These are phyloP conservation scores for Corythornis madagascariensis DNA, from an alignment of 2,113 vertebrate genomes.

Conservation along the genomic window DNA sequence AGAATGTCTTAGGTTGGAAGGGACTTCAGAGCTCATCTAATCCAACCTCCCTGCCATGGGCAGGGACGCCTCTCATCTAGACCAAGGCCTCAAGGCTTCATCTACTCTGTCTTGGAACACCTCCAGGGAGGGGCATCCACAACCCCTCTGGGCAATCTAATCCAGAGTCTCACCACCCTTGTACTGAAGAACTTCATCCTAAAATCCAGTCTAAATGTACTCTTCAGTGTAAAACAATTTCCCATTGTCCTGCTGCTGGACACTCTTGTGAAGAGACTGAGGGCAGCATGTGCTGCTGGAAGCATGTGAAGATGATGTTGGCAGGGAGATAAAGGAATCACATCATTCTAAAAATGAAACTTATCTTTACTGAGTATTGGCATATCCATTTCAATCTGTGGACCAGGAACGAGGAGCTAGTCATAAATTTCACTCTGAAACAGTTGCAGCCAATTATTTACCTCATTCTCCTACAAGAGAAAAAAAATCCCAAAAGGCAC, in stretches of 20 bases:
- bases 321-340: background rate
- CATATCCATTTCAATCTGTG: background rate
- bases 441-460: background rate
- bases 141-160: no score
- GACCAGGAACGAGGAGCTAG: background rate
- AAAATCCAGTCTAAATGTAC: no score
- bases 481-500: background rate
- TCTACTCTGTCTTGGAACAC: no score
- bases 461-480: background rate
- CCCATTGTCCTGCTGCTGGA: no score
- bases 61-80: background rate
- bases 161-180: no score
- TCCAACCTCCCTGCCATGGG: background rate
- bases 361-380: background rate
- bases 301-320: background rate
- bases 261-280: background rate
- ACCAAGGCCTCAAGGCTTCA: no score
- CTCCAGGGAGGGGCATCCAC: no score
- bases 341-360: background rate
- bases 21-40: background rate
- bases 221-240: no score
- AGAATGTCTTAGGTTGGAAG: background rate
- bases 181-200: no score
- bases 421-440: background rate
- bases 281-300: background rate